phyloP scores from a whole-genome alignment of 2,888 invertebrate genomes.

The Keiferia lycopersicella region DNA sequence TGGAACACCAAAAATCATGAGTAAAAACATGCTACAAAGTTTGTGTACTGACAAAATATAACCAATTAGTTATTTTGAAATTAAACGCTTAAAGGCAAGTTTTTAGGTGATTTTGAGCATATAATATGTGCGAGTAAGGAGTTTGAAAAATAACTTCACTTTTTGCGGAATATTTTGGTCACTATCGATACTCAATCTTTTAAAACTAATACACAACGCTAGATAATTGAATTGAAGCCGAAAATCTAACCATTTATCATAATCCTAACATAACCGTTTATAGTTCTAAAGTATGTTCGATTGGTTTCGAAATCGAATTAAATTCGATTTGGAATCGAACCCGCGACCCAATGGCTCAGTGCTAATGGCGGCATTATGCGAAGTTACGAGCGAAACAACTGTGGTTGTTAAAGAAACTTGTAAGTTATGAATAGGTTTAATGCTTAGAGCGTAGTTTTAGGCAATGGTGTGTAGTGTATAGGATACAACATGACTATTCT shows the following conservation, averaged over 20 bases:
- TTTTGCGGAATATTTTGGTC: too few species aligned
- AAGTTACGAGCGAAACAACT: slow-evolving; percentile 54
- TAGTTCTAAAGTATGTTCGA: slow-evolving; percentile 37
- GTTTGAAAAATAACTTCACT: too few species aligned
- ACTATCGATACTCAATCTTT: neutral
- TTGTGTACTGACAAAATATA: too few species aligned
- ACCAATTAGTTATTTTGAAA: too few species aligned
- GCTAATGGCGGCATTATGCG: slow-evolving; percentile 58
- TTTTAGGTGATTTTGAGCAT: too few species aligned
- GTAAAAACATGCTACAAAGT: too few species aligned
- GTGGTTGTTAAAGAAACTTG: slow-evolving; percentile 32
- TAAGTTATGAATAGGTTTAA: neutral
- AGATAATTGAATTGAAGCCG: neutral
- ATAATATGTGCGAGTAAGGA: too few species aligned
- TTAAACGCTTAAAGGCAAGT: too few species aligned
- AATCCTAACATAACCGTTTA: slow-evolving; percentile 37
- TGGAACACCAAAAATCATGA: too few species aligned
- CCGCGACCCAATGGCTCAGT: slow-evolving; percentile 47
- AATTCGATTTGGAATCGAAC: slow-evolving; percentile 65
- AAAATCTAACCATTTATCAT: slow-evolving; percentile 1
- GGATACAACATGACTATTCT: too few species aligned
- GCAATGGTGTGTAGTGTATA: slow-evolving; percentile 6
- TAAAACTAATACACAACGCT: neutral
- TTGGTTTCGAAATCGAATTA: slow-evolving; percentile 49
- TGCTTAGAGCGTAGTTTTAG: neutral